Evolutionary conservation across 2,797 vertebrate genomes (phyloP), one percentile per base, ranked within the genome.

Genomic region (Odontamblyopus rebecca): DNA sequence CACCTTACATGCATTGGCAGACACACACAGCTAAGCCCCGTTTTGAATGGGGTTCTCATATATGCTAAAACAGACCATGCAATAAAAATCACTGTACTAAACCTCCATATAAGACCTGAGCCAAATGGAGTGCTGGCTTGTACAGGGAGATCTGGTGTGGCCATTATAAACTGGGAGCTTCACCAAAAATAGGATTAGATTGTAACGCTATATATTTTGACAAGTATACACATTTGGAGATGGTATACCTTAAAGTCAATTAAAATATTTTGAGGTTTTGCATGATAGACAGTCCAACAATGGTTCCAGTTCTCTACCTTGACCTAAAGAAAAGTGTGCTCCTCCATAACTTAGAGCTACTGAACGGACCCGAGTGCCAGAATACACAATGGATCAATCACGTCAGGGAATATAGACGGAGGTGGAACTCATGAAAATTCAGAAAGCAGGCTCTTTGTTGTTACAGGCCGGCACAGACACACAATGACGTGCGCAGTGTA

Each of bases 371-470:
- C 61, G 67, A 54, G 48, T 84, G 91, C 92, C 93, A 94, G 90
- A 93, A 83, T 90, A 93, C 74, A 93, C 93, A 92, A 75, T 60
- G 82, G 86, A 91, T 87, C 87, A 88, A 82, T 90, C 89, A 86
- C 82, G 85, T 80, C 73, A 48, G 77, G 81, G 78, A 86, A 81
- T 81, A 86, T 70, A 82, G 80, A 71, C 75, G 26, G 50, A 79
- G 77, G 77, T 75, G 76, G 74, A 61, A 77, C 93, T 94, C 89
- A 93, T 94, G 92, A 93, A 94, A 93, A 94, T 93, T 93, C 91
- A 93, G 84, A 32, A 60, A 83, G 85, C 82, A 88, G 85, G 54
- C 70, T 83, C 81, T 90, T 68, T 88, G 88, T 87, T 87, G 86
- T 90, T 91, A 76, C 80, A 90, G 78, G 81, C 81, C 74, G 82